Evolutionary conservation across 2,797 vertebrate species (phyloP).

Genomic region (Gymnopithys bicolor): DNA sequence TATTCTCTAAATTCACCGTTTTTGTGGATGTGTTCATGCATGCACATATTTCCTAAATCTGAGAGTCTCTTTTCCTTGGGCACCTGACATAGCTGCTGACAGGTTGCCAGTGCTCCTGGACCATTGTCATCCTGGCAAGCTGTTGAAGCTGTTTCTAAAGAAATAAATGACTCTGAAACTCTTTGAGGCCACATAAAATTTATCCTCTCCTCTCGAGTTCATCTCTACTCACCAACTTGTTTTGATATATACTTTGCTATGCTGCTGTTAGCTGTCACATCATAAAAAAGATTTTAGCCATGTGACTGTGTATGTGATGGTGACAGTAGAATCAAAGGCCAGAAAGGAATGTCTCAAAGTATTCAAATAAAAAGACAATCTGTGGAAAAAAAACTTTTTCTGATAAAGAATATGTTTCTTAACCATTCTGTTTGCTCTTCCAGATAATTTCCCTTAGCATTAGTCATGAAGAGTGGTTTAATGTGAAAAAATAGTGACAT

Average conservation of each 20-base stretch:
- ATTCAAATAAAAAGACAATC: background rate
- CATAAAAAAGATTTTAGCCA: rapidly evolving
- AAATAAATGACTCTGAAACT: background rate
- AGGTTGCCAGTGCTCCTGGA: background rate
- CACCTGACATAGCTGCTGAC: background rate
- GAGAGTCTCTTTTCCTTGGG: background rate
- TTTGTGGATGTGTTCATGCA: background rate
- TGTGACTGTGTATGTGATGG: no score
- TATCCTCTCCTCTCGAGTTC: rapidly evolving
- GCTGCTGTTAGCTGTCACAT: background rate
- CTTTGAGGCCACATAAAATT: background rate
- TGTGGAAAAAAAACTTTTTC: background rate
- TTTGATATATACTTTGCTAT: background rate
- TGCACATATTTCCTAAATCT: background rate
- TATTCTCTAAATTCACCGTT: background rate
- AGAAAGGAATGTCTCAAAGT: background rate
- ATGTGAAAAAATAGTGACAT: background rate
- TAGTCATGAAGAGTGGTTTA: background rate
- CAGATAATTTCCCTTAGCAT: background rate
- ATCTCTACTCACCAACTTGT: background rate
- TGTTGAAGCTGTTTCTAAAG: background rate
- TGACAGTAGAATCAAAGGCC: background rate
- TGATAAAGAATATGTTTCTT: background rate
- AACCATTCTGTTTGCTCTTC: background rate
- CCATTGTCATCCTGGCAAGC: background rate